Evolutionary conservation across 2,113 vertebrate genomes (phyloP).

Genomic region (Pachycephala philippinensis): DNA sequence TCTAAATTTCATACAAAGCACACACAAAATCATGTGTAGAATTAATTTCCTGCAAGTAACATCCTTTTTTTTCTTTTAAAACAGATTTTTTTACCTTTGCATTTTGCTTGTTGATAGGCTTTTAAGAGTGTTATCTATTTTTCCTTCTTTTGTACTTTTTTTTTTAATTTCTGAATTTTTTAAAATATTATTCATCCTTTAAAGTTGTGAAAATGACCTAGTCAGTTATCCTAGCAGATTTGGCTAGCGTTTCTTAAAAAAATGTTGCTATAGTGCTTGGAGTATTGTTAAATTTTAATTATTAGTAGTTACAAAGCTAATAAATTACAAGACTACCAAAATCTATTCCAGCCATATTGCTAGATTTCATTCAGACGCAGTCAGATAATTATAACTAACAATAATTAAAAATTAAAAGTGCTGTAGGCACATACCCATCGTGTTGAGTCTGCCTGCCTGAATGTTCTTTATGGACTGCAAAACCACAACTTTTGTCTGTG

Average conservation of each 20-base stretch:
- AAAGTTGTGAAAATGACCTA: background rate
- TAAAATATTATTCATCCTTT: background rate
- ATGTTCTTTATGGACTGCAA: constrained; percentile 38
- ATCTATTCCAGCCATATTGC: constrained; percentile 59
- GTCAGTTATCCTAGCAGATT: background rate
- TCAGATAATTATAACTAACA: constrained; percentile 79
- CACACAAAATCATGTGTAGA: background rate
- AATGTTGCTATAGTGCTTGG: constrained; percentile 18
- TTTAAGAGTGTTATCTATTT: background rate
- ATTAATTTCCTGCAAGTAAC: background rate
- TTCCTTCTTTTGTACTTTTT: background rate
- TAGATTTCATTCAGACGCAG: constrained; percentile 66
- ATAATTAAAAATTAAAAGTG: constrained; percentile 80
- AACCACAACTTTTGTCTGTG: background rate
- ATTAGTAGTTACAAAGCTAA: constrained; percentile 69
- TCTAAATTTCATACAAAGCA: background rate
- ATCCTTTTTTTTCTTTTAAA: background rate
- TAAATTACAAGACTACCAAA: constrained; percentile 62
- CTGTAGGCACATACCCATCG: constrained; percentile 76
- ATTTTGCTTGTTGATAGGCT: background rate
- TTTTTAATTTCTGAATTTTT: background rate
- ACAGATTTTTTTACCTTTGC: background rate
- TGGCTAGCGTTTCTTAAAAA: background rate
- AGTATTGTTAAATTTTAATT: constrained; percentile 62
- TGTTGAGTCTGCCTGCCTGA: constrained; percentile 68